These are phyloP conservation scores for Lasiurus borealis DNA, from an alignment of 2,113 vertebrate genomes.

Conservation along the genomic window DNA sequence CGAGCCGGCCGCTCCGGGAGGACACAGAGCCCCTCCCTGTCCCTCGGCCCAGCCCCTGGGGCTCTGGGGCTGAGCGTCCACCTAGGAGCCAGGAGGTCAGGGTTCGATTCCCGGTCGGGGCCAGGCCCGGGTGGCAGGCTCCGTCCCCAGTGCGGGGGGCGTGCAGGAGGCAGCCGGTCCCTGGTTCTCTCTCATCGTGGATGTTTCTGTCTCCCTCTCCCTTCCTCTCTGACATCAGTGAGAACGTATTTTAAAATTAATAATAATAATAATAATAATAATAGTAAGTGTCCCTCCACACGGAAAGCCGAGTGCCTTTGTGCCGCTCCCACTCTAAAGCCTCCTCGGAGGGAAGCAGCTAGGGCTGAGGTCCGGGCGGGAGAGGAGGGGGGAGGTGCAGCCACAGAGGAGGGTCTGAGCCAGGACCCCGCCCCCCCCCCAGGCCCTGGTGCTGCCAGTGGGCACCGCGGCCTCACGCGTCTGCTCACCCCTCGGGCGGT, in stretches of 20 bases:
- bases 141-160: too few species aligned
- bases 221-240: too few species aligned
- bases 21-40: background rate
- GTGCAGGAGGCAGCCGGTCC: too few species aligned
- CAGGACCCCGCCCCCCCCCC: background rate
- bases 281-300: background rate
- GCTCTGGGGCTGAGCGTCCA: too few species aligned
- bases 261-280: too few species aligned
- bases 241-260: too few species aligned
- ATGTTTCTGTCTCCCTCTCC: too few species aligned
- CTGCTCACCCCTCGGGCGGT: fast-evolving
- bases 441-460: background rate
- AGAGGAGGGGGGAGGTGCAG: background rate
- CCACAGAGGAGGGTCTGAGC: background rate
- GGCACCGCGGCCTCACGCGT: background rate
- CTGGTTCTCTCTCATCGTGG: too few species aligned
- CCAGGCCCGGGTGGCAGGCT: too few species aligned
- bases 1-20: background rate
- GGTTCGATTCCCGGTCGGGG: too few species aligned
- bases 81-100: too few species aligned
- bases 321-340: background rate
- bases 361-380: too few species aligned
- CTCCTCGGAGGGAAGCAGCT: background rate
- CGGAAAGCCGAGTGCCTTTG: background rate
- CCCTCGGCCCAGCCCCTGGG: background rate